These are phyloP conservation scores for Diloba caeruleocephala DNA, from an alignment of 2,888 invertebrate genomes.

Conservation along the genomic window DNA sequence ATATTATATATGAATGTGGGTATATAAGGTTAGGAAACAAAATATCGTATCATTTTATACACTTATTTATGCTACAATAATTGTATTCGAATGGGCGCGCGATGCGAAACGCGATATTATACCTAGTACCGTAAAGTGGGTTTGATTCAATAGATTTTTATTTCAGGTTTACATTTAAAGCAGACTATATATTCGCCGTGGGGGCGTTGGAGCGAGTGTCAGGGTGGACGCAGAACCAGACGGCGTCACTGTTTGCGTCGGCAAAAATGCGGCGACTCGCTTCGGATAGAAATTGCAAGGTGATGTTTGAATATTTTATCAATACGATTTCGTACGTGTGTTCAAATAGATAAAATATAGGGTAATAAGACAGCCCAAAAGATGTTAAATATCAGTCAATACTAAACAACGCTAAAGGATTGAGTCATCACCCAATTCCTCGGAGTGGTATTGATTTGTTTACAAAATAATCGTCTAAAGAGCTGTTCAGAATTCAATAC, in stretches of 20 bases:
- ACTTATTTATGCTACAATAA: no score
- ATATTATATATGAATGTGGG: no score
- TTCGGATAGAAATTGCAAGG: constrained; percentile 80
- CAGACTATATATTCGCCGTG: constrained; percentile 71
- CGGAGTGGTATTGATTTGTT: constrained; percentile 36
- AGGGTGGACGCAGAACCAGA: constrained; percentile 70
- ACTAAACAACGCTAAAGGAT: constrained; percentile 12
- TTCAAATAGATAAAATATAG: constrained; percentile 7
- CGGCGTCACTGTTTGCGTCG: constrained; percentile 76
- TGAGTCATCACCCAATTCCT: constrained; percentile 42
- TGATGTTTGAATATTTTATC: constrained; percentile 52
- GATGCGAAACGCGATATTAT: no score
- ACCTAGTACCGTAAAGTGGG: no score
- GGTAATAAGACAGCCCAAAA: constrained; percentile 9
- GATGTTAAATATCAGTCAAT: constrained; percentile 3
- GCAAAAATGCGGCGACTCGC: constrained; percentile 73
- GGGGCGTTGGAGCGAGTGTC: constrained; percentile 77
- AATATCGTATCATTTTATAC: no score
- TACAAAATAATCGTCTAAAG: constrained; percentile 33
- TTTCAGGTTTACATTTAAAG: constrained; percentile 64
- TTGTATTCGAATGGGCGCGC: no score
- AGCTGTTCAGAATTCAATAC: constrained; percentile 9
- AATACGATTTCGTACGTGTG: constrained; percentile 14
- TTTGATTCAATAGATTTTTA: no score
- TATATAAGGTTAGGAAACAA: no score